phyloP scores from a whole-genome alignment of 2,113 vertebrate genomes.

The Mystacornis crossleyi region DNA sequence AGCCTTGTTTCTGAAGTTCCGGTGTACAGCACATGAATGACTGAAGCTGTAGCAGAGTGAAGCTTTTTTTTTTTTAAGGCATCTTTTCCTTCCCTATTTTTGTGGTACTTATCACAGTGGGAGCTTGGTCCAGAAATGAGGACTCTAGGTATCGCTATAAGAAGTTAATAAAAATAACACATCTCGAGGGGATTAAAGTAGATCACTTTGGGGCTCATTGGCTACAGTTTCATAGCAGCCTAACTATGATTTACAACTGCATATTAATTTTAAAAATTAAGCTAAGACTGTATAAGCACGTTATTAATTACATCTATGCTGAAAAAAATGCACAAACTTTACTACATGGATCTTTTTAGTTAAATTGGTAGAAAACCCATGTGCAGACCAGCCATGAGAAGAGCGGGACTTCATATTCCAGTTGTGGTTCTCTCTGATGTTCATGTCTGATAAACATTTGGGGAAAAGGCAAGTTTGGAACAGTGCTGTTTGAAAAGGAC shows the following conservation, averaged over 20 bases:
- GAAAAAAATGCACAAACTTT: not conserved
- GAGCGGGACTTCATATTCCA: not conserved
- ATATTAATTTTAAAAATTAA: constrained; percentile 12
- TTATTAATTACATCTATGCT: not conserved
- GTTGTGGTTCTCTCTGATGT: not conserved
- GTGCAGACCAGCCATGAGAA: not conserved
- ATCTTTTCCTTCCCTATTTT: not conserved
- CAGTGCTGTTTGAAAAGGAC: not conserved
- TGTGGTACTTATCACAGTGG: not conserved
- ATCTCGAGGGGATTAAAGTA: not conserved
- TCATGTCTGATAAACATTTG: not conserved
- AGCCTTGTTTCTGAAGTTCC: not conserved
- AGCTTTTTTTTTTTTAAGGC: not conserved
- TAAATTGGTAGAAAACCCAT: not conserved
- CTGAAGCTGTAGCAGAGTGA: not conserved
- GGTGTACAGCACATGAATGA: not conserved
- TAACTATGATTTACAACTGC: constrained; percentile 5
- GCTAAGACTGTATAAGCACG: not conserved
- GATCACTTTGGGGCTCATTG: not conserved
- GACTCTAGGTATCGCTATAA: not conserved
- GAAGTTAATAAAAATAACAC: constrained; percentile 5
- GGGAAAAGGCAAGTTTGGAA: not conserved
- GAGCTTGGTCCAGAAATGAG: not conserved
- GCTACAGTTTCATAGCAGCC: not conserved
- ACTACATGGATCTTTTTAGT: not conserved